Percentiles rank a stretch among this genome's conserved stretches.
These are phyloP conservation scores for Caloenas nicobarica DNA, from an alignment of 2,113 vertebrate genomes.

Conservation along the genomic window DNA sequence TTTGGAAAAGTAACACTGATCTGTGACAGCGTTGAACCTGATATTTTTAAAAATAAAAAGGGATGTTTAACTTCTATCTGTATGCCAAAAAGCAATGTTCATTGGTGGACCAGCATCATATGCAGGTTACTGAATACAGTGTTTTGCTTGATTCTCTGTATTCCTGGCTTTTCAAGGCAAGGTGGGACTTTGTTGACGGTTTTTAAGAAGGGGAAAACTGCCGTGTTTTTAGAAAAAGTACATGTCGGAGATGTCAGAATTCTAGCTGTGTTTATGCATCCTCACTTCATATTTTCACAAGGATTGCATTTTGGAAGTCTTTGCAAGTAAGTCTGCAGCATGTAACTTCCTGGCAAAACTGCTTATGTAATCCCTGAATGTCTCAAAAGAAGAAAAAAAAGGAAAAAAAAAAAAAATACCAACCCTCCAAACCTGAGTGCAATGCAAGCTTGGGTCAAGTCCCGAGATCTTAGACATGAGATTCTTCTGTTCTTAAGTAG, in stretches of 20 bases:
- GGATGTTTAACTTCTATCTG: not conserved
- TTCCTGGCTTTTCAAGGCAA: not conserved
- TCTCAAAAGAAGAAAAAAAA: not conserved
- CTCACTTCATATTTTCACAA: not conserved
- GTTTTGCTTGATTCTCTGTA: not conserved
- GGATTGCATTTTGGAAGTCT: not conserved
- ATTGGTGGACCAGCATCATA: not conserved
- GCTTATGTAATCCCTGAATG: not conserved
- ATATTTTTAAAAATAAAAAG: not conserved
- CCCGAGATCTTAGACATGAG: not conserved
- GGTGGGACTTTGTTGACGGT: not conserved
- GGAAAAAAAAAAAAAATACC: not conserved
- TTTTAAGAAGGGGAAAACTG: not conserved
- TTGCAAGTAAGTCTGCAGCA: not conserved
- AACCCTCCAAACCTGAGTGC: not conserved
- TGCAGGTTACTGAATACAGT: not conserved
- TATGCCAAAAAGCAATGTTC: not conserved
- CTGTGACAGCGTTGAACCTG: not conserved
- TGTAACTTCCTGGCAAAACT: not conserved
- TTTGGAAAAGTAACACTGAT: not conserved
- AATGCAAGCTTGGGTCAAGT: not conserved
- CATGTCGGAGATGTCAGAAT: not conserved
- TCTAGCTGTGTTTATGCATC: fast-evolving
- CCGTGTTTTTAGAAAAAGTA: not conserved
- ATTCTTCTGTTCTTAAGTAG: not conserved